Base-by-base conservation (phyloP, 2,113 vertebrate genomes). In the Gymnocephalus cernua region DNA sequence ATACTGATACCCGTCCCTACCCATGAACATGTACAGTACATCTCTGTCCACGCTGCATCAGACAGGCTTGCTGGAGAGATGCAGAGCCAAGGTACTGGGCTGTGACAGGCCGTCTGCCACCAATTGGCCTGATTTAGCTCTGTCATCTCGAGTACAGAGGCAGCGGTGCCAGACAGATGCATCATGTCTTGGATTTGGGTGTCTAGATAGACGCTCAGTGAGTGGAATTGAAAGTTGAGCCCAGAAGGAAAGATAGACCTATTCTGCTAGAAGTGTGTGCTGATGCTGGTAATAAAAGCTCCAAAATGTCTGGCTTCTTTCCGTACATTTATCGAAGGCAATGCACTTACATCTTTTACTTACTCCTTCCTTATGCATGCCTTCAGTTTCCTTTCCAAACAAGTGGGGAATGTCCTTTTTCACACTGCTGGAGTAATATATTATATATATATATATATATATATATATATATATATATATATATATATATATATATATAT, bases 341-440 rank as follows among this genome's bases (percentile, higher is more conserved):
- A 65, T n/a, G 45, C 2, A 57, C 41, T 62, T 67, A 15, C 61
- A 66, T 77, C 54, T 29, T 72, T 56, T 53, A 11, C 8, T 51
- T 21, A 25, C 23, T 71, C 21, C 53, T 32, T 59, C 61, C 25
- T 57, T 29, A 29, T 19, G 63, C 73, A 50, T 79, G 65, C 53
- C 41, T 65, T 73, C 1, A 44, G 25, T 68, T 82, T 78, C 27
- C 48, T 56, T 78, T 66, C 48, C 23, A 25, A 61, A 29, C n/a
- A 56, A 79, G 50, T 3, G 21, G 13, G 44, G 73, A 77, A 76
- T 77, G 48, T 61, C 70, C 74, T 81, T 44, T 68, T 72, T 76
- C 41, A 65, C 59, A 79, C 10, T 53, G 69, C 62, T 44, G 15
- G 56, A 65, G 44, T 41, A 74, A 77, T 19, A 78, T 44, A 54